These are phyloP conservation scores for Acrossocheilus wenchowensis DNA, from an alignment of 2,797 vertebrate genomes.

Conservation along the genomic window DNA sequence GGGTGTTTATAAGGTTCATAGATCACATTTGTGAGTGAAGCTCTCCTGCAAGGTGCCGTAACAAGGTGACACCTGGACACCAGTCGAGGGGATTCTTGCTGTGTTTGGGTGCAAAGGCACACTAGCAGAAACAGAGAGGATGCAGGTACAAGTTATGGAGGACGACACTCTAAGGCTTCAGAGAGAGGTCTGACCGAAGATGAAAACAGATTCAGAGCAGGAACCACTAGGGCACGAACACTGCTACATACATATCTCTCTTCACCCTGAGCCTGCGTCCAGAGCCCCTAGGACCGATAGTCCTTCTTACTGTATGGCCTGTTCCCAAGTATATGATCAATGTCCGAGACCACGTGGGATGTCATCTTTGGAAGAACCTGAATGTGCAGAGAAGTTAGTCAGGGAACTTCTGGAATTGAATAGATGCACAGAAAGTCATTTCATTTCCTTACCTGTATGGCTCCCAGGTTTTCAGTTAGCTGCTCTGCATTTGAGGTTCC, in stretches of 20 bases:
- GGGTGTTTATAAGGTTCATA: neutral
- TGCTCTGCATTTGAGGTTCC: constrained; percentile 96
- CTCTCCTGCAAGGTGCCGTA: neutral
- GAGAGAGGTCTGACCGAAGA: constrained; percentile 40
- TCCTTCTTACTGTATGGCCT: constrained; percentile 97
- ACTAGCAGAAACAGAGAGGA: constrained; percentile 29
- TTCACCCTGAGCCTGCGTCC: neutral
- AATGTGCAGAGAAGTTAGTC: constrained; percentile 13
- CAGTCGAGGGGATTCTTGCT: constrained; percentile 18
- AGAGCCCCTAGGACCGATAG: constrained; percentile 87
- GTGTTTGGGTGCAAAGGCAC: constrained; percentile 27
- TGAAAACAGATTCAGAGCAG: constrained; percentile 35
- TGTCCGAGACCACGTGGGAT: constrained; percentile 92
- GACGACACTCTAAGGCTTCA: constrained; percentile 35
- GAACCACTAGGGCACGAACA: constrained; percentile 23
- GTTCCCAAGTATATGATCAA: constrained; percentile 96
- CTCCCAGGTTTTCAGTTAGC: constrained; percentile 96
- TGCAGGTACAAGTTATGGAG: constrained; percentile 20
- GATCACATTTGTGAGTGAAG: neutral
- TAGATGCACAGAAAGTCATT: neutral
- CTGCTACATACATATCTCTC: constrained; percentile 30
- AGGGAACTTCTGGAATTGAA: neutral
- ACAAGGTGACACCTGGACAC: neutral
- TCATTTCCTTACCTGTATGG: constrained; percentile 88
- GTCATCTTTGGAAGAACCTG: constrained; percentile 99